Conservation (phyloP, 2,797 vertebrate genomes). For the Lutjanus argentimaculatus region DNA sequence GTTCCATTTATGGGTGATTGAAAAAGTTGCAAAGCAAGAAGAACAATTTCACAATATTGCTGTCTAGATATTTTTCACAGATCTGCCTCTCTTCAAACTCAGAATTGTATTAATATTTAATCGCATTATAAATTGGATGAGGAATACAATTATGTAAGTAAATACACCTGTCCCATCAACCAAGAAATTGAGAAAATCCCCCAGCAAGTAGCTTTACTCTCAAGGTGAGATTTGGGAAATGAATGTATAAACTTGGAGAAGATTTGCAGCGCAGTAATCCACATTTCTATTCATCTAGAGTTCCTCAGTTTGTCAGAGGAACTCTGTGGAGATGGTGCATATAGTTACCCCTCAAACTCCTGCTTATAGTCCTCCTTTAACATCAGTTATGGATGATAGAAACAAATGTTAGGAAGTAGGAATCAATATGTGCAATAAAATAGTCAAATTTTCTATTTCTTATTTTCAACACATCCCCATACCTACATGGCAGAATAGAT, state of each 20-base stretch:
- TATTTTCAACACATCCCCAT: too few species aligned
- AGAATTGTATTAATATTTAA: constrained; percentile 87
- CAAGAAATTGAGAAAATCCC: constrained; percentile 88
- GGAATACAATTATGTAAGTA: constrained; percentile 87
- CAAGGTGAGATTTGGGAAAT: constrained; percentile 81
- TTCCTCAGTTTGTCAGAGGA: constrained; percentile 63
- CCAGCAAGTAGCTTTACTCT: constrained; percentile 78
- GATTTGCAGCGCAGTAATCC: constrained; percentile 81
- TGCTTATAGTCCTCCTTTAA: constrained; percentile 50
- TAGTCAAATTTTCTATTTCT: background rate
- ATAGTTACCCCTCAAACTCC: constrained; percentile 51
- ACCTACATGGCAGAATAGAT: too few species aligned
- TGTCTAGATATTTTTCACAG: constrained; percentile 79
- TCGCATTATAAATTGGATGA: constrained; percentile 85
- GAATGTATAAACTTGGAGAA: constrained; percentile 73
- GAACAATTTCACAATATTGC: constrained; percentile 78
- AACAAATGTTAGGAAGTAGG: constrained; percentile 4
- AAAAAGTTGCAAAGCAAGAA: constrained; percentile 76
- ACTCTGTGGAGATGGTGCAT: constrained; percentile 55
- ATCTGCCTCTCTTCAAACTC: constrained; percentile 79
- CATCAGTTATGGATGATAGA: constrained; percentile 20
- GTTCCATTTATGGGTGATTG: constrained; percentile 64
- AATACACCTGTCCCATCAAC: constrained; percentile 88
- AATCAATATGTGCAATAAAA: constrained; percentile 10
- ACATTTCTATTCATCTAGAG: constrained; percentile 73